Base-by-base conservation (phyloP, 2,888 invertebrate species). In the Coenonympha arcania region DNA sequence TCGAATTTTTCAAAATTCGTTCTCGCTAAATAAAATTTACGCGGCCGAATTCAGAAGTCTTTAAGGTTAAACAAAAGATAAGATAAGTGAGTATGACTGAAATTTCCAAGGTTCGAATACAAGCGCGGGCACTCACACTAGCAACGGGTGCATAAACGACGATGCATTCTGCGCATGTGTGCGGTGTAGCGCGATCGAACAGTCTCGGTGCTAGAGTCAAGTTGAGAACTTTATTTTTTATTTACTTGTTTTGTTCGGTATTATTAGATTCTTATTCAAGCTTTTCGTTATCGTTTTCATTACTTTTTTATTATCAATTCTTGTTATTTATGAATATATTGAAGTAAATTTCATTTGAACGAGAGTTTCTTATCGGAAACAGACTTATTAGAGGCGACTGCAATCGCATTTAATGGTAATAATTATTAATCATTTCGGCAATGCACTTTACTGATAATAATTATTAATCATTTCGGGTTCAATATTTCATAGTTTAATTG, bases 61-160 rank as follows among this genome's bases (percentile, higher is more conserved):
- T 68, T 60, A 61, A 64, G 71, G 71, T 72, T 69, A 65, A 68
- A 66, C 62, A 70, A 74, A 69, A 71, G 66, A 60, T 71, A 64
- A 72, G 77, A 79, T 77, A 81, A 78, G 74, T 70, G 65, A 69
- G 72, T 71, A 71, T 68, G 74, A 77, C 75, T 78, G 67, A 84
- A 83, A 77, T 77, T 71, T 66, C 72, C 77, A 73, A 81, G 82
- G 82, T 82, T 78, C 72, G 55, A 55, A 69, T 79, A 79, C 77
- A 70, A 75, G 75, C 78, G 69, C 71, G 75, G 65, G 66, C 70
- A 75, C 76, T 51, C 83, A 76, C 78, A 83, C 81, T 62, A 51
- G 5, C 41, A 42, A 52, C 53, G 48, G 31, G 56, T 66, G 65
- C 73, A 69, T 69, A 58, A 66, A 75, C 74, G 68, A 68, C 68